Conservation (phyloP, 1,140 invertebrate genomes). For the Trichonephila clavata region DNA sequence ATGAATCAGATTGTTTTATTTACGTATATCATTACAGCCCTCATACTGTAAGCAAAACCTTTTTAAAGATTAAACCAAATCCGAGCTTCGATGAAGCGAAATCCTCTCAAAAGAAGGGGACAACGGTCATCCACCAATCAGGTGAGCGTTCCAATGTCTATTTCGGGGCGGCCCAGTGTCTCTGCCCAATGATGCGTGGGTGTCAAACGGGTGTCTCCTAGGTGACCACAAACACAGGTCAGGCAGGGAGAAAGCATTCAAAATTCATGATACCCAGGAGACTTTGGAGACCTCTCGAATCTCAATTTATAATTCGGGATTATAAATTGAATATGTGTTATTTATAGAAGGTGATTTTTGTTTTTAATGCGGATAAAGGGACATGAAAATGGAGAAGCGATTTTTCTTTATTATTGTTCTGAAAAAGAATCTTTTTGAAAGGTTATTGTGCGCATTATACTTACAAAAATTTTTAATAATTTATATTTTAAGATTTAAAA, state of each 20-base stretch:
- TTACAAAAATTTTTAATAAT: too few relatives aligned
- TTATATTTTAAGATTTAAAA: too few relatives aligned
- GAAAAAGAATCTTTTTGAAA: too few relatives aligned
- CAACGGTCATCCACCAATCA: neutral
- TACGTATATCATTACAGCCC: too few relatives aligned
- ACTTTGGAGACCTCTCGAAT: neutral
- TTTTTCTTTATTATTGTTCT: too few relatives aligned
- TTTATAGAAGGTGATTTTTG: too few relatives aligned
- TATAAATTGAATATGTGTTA: too few relatives aligned
- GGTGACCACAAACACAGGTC: conserved; percentile 48
- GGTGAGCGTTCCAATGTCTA: conserved; percentile 6
- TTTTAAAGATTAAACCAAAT: neutral
- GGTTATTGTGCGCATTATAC: too few relatives aligned
- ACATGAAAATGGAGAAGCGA: too few relatives aligned
- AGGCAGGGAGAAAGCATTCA: conserved; percentile 46
- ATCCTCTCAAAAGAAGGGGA: neutral
- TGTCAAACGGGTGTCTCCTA: conserved; percentile 40
- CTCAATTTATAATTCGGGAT: neutral
- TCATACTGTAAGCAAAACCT: too few relatives aligned
- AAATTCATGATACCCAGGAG: neutral
- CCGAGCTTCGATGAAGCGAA: neutral
- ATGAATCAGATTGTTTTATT: too few relatives aligned
- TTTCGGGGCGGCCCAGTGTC: neutral
- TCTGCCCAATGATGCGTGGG: conserved; percentile 11
- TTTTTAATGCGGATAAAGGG: too few relatives aligned